These are phyloP conservation scores for Bagarius yarrelli DNA, from an alignment of 2,113 vertebrate species.

Conservation along the genomic window DNA sequence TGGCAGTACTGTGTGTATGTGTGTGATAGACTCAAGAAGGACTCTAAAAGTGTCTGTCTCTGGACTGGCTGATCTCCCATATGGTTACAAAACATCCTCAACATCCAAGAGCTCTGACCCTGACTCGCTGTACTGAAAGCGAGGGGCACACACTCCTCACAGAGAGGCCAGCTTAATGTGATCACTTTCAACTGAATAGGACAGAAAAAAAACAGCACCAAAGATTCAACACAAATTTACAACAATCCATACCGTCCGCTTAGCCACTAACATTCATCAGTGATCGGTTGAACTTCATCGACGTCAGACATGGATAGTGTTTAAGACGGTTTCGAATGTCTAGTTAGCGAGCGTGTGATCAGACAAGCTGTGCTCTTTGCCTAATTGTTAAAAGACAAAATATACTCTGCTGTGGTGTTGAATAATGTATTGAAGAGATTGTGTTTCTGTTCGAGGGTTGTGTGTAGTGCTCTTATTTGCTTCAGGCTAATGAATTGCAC, in stretches of 20 bases:
- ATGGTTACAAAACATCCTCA: conserved; percentile 47
- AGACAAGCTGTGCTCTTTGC: not conserved
- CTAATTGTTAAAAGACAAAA: not conserved
- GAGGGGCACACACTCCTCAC: conserved; percentile 15
- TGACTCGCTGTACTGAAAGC: not conserved
- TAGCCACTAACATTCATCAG: not conserved
- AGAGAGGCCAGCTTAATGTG: conserved; percentile 30
- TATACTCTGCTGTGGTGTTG: conserved; percentile 46
- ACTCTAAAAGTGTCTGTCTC: conserved; percentile 28
- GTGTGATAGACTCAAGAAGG: conserved; percentile 35
- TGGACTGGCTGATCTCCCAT: conserved; percentile 38
- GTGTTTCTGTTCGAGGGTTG: conserved; percentile 27
- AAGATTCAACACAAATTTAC: conserved; percentile 5
- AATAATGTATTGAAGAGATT: conserved; percentile 54
- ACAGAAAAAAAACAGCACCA: not conserved
- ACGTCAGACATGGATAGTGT: conserved; percentile 11
- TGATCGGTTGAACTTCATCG: conserved; percentile 22
- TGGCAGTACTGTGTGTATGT: conserved; percentile 21
- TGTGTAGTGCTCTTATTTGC: conserved; percentile 28
- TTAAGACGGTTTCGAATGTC: conserved; percentile 14
- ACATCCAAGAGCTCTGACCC: conserved; percentile 36
- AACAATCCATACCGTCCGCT: not conserved
- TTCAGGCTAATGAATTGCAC: conserved; percentile 47
- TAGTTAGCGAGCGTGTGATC: not conserved
- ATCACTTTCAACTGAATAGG: conserved; percentile 35